phyloP scores from a whole-genome alignment of 1,140 invertebrate genomes.

The Polyergus mexicanus region DNA sequence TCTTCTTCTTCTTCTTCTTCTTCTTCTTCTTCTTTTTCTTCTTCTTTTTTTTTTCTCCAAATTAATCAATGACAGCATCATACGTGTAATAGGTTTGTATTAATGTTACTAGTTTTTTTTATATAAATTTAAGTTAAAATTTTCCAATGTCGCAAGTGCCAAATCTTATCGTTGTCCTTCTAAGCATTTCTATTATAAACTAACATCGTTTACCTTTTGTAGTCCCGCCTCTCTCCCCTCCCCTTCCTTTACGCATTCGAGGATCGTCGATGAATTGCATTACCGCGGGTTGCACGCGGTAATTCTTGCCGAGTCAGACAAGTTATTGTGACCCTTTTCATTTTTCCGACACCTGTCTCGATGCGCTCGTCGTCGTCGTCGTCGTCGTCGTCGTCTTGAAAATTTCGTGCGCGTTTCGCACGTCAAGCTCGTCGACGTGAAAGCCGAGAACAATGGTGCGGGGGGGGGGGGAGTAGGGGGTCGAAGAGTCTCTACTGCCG shows the following conservation, averaged over 20 bases:
- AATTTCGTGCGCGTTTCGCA: slow-evolving; percentile 51
- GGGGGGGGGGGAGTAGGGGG: neutral
- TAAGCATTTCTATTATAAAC: too few species aligned
- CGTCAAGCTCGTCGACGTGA: slow-evolving; percentile 45
- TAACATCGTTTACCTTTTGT: too few species aligned
- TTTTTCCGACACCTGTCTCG: slow-evolving; percentile 43
- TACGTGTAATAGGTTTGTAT: neutral
- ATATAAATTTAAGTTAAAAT: too few species aligned
- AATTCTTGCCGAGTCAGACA: slow-evolving; percentile 38
- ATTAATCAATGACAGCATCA: neutral
- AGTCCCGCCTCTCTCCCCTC: neutral
- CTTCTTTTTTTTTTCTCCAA: too few species aligned
- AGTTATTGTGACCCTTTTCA: neutral
- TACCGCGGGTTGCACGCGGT: neutral
- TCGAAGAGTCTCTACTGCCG: neutral
- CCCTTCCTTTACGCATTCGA: neutral
- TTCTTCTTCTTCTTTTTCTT: too few species aligned
- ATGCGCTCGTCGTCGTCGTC: slow-evolving; percentile 27
- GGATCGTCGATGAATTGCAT: slow-evolving; percentile 54
- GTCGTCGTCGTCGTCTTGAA: slow-evolving; percentile 19
- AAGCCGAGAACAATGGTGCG: neutral
- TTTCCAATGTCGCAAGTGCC: too few species aligned
- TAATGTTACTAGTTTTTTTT: neutral
- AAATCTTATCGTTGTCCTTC: too few species aligned
- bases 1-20: too few species aligned